Base-by-base conservation (phyloP, 2,113 vertebrate genomes). In the Ammodytes dubius region DNA sequence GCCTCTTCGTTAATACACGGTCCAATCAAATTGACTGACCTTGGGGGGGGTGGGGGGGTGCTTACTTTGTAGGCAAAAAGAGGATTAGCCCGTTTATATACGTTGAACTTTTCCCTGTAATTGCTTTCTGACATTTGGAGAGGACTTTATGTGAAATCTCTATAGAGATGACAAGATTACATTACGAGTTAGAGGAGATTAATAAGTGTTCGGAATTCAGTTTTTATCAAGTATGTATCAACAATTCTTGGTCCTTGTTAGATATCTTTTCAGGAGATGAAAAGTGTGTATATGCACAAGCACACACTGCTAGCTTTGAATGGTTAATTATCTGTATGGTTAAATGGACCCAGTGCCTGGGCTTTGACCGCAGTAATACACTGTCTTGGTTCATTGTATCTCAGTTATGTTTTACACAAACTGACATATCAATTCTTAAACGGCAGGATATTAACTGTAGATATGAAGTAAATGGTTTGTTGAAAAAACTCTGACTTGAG, bases 381-480 rank as follows among this genome's bases (percentile, higher is more conserved):
- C 56, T 68, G 42, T 81, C 68, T 58, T 60, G 45, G 74, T 77
- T 87, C 17, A 75, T 49, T 69, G 64, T 39, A 57, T 70, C 45
- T 75, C 39, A 56, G 52, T 70, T 97, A 96, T 95, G 95, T 97
- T 95, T 97, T 96, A 96, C 95, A 96, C 95, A 96, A 93, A 96
- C 95, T 96, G 95, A 96, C 95, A 94, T 94, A 92, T 95, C 91
- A 90, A 96, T 95, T 95, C 95, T 96, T 93, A 95, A 95, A 19
- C 69, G 27, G 64, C 49, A 74, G 61, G 37, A 57, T 46, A 82
- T 27, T 76, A 63, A 70, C 45, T 61, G 42, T 53, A 60, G 64
- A 68, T 82, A 35, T 15, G 52, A 56, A 46, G 11, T 76, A 19
- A 66, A 74, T 56, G 15, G 45, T 63, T 80, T 63, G 70, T 65